Evolutionary conservation across 2,797 vertebrate genomes (phyloP), one percentile per base, ranked within the genome.

Genomic region (Peromyscus nudipes): DNA sequence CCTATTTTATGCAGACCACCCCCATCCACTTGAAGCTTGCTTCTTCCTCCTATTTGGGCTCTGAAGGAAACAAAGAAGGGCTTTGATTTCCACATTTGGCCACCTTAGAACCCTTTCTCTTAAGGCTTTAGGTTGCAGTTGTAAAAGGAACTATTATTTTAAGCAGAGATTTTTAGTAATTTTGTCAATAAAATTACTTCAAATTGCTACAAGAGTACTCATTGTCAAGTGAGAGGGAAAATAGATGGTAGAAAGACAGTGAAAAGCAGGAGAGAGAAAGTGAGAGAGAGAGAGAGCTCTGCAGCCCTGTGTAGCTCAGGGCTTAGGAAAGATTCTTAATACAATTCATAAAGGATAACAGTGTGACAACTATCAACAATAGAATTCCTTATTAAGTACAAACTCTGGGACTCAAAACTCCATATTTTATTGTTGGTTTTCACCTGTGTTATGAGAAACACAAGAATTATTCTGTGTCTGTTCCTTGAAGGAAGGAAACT

Each of bases 341-440:
- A 91, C 37, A 92, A 93, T 94, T 91, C 93, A 89, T 96, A 97
- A 94, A 89, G 31, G 86, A 84, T 95, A 75, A 62, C 43, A 96
- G 34, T 73, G 69, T 97, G 84, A 57, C 97, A 97, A 92, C 96
- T 98, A 95, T 76, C 97, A 73, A 49, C 75, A 93, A 88, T 55
- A 91, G 88, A 93, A 87, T 93, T 76, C 62, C 65, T 91, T 64
- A 73, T 88, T 65, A 88, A 96, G 90, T 95, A 91, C 82, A 88
- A 92, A 81, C 4, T 43, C 64, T 25, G 6, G 1, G 11, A 76
- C 67, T 95, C 76, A 87, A 62, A 95, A 80, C 80, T 93, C 52
- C 71, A 81, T 52, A 82, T 60, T 84, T 82, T 88, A 34, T 87
- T 57, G 60, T 25, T 94, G 65, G 57, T 27, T 79, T 96, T 76